A percentile compares a stretch with the other conserved stretches of the same genome.
Evolutionary conservation across 1,140 invertebrate species (phyloP).

Genomic region (Cheumatopsyche charites): DNA sequence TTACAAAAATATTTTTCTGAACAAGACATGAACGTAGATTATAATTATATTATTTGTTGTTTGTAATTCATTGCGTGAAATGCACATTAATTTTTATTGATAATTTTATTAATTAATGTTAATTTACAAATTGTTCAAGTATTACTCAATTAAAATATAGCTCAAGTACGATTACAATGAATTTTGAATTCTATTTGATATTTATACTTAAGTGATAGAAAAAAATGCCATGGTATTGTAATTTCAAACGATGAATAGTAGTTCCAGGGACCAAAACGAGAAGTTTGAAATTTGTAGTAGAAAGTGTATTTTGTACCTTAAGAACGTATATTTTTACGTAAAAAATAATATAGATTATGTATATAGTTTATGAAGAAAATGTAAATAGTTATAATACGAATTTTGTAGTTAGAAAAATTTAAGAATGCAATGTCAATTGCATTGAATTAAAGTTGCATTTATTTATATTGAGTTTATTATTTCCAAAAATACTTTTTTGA

Average conservation of each 20-base stretch:
- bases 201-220: slow-evolving; percentile 14
- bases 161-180: slow-evolving; percentile 4
- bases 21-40: too few relatives aligned
- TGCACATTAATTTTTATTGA: too few relatives aligned
- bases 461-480: neutral
- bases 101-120: too few relatives aligned
- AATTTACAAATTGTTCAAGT: too few relatives aligned
- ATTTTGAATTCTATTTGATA: neutral
- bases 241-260: neutral
- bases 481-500: too few relatives aligned
- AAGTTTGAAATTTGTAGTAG: neutral
- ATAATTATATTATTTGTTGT: too few relatives aligned
- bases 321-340: slow-evolving; percentile 17
- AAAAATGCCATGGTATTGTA: neutral
- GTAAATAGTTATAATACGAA: slow-evolving; percentile 7
- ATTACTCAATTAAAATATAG: slow-evolving; percentile 4
- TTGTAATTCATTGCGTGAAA: too few relatives aligned
- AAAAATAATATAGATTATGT: slow-evolving; percentile 12
- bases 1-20: too few relatives aligned
- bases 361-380: neutral
- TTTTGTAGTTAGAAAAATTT: slow-evolving; percentile 13
- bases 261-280: slow-evolving; percentile 18
- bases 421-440: neutral
- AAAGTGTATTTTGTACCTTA: slow-evolving; percentile 2
- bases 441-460: slow-evolving; percentile 7